Conservation (phyloP, 2,888 invertebrate species). For the Subacronicta megacephala region DNA sequence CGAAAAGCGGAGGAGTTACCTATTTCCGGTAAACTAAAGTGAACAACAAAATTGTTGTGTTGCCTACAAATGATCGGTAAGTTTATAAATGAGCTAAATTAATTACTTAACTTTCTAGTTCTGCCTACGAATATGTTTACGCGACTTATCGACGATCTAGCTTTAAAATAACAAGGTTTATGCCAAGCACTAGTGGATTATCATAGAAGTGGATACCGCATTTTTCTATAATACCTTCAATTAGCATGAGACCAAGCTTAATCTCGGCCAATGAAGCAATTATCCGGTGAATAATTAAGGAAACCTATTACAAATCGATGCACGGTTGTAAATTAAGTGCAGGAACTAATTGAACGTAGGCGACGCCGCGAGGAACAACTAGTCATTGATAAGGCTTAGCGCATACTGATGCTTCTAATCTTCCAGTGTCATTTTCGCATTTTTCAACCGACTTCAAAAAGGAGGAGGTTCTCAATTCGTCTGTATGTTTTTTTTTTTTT, state of each 20-base stretch:
- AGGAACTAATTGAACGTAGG: constrained; percentile 41
- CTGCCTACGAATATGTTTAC: neutral
- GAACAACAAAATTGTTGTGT: constrained; percentile 3
- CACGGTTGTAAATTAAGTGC: constrained; percentile 37
- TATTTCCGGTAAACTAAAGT: neutral
- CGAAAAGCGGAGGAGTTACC: no score
- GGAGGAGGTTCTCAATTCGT: no score
- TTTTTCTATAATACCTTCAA: constrained; percentile 19
- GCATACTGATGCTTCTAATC: neutral
- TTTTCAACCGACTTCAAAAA: no score
- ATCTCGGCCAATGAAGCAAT: constrained; percentile 44
- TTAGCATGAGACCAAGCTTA: constrained; percentile 33
- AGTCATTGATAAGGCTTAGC: constrained; percentile 25
- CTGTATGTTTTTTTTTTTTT: no score
- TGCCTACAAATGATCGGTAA: constrained; percentile 10
- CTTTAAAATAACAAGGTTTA: constrained; percentile 20
- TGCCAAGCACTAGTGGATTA: neutral
- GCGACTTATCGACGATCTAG: neutral
- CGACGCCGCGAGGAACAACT: constrained; percentile 20
- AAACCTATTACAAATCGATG: constrained; percentile 44
- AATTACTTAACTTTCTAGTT: constrained; percentile 1
- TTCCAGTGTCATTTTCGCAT: no score
- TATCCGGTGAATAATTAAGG: constrained; percentile 42
- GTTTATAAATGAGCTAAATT: constrained; percentile 8
- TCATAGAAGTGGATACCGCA: constrained; percentile 21